A percentile compares a stretch with the other conserved stretches of the same genome.
These are phyloP conservation scores for Eulemur coronatus DNA, from an alignment of 2,797 vertebrate species.

Conservation along the genomic window DNA sequence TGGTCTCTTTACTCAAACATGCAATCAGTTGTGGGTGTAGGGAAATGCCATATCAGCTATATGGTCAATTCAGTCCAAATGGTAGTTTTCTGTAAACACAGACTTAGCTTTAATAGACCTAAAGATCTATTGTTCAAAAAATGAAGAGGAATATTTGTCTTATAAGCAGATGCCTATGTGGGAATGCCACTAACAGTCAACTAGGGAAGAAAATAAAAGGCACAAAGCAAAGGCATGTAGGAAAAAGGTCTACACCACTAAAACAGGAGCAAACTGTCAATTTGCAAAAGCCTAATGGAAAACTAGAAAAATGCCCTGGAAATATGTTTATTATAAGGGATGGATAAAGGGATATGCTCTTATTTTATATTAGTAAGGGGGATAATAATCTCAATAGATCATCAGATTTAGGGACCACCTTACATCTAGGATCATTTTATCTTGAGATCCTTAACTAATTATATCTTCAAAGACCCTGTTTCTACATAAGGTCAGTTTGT, in stretches of 20 bases:
- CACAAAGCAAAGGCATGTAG: background rate
- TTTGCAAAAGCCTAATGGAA: background rate
- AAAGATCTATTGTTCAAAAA: conserved; percentile 13
- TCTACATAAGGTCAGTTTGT: background rate
- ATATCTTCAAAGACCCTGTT: background rate
- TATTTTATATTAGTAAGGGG: background rate
- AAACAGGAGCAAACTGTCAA: background rate
- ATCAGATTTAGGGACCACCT: background rate
- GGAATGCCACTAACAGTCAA: background rate
- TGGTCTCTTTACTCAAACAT: background rate
- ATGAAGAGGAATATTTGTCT: background rate
- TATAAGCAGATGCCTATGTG: background rate
- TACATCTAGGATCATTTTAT: background rate
- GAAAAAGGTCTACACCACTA: background rate
- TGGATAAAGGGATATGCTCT: background rate
- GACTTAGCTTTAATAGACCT: background rate
- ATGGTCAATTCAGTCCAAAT: background rate
- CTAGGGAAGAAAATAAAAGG: background rate
- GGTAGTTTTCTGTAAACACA: background rate
- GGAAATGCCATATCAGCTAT: background rate
- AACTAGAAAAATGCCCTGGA: conserved; percentile 30
- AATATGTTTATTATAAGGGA: background rate
- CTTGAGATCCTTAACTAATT: background rate
- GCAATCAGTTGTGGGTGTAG: background rate
- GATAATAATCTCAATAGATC: background rate